A percentile compares a stretch with the other conserved stretches of the same genome.
phyloP scores from a whole-genome alignment of 2,113 vertebrate species.

The Nerophis ophidion region DNA sequence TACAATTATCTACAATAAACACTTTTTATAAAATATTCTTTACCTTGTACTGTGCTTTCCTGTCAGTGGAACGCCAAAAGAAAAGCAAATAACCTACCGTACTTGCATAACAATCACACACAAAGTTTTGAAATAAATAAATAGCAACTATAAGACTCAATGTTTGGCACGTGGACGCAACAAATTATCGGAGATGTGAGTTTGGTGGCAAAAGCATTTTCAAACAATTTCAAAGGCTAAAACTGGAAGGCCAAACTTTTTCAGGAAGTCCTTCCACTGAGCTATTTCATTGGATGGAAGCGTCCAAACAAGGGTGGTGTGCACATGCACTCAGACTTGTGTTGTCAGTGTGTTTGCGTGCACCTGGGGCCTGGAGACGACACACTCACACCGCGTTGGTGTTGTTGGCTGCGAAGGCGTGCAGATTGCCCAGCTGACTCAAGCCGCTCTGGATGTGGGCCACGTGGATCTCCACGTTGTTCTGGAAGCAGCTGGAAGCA shows the following conservation, averaged over 20 bases:
- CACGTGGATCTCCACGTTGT: constrained; percentile 98
- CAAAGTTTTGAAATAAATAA: constrained; percentile 67
- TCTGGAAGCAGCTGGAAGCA: constrained; percentile 89
- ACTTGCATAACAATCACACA: constrained; percentile 41
- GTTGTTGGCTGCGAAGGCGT: constrained; percentile 94
- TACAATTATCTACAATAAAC: constrained; percentile 77
- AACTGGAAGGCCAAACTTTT: constrained; percentile 33
- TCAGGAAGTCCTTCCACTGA: not conserved
- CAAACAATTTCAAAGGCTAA: constrained; percentile 50
- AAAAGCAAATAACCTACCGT: not conserved
- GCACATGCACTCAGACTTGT: not conserved
- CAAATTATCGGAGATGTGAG: constrained; percentile 44
- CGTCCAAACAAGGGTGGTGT: not conserved
- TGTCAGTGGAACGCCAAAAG: constrained; percentile 30
- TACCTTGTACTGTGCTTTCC: constrained; percentile 40
- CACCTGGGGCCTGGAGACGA: constrained; percentile 10
- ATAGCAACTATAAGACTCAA: constrained; percentile 61
- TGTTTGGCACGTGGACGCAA: constrained; percentile 61
- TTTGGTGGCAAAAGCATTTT: constrained; percentile 23
- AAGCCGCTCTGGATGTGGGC: constrained; percentile 98
- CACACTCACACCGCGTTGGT: constrained; percentile 88
- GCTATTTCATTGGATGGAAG: constrained; percentile 22
- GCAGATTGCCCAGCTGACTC: constrained; percentile 97
- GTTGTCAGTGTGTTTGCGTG: constrained; percentile 3
- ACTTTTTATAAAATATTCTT: constrained; percentile 66